Percentiles rank a stretch among this genome's conserved stretches.
Conservation (phyloP, 1,140 invertebrate species). For the Brachionus asplanchnoidis region DNA sequence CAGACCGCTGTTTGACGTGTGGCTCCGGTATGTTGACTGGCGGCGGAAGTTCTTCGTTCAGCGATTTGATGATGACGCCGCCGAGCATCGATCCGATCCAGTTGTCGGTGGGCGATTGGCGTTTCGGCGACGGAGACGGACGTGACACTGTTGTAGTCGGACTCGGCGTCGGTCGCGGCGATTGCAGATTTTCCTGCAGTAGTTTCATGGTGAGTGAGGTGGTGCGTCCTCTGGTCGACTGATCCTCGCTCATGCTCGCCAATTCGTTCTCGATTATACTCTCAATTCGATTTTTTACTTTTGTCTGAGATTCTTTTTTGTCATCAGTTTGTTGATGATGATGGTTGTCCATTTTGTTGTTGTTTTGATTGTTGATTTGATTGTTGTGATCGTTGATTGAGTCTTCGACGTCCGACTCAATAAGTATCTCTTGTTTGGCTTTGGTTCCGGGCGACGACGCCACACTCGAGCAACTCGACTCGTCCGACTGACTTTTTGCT, state of each 20-base stretch:
- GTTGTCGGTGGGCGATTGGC: not conserved
- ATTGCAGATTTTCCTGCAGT: not conserved
- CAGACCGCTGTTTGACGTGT: not conserved
- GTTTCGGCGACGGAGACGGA: not conserved
- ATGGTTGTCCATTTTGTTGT: not conserved
- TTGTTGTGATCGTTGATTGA: not conserved
- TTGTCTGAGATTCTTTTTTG: not conserved
- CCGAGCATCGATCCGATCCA: slow-evolving; percentile 34
- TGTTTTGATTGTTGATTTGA: not conserved
- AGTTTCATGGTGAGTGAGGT: slow-evolving; percentile 2
- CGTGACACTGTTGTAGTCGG: not conserved
- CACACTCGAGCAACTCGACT: slow-evolving; percentile 18
- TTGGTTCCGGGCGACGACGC: not conserved
- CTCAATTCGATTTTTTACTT: not conserved
- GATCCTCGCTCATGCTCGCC: not conserved
- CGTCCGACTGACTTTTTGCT: not conserved
- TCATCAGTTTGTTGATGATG: not conserved
- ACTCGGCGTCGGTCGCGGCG: not conserved
- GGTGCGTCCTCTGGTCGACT: not conserved
- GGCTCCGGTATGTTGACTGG: not conserved
- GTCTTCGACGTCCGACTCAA: not conserved
- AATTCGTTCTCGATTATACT: slow-evolving; percentile 15
- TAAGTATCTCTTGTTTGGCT: slow-evolving; percentile 1
- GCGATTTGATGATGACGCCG: slow-evolving; percentile 12
- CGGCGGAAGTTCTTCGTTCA: slow-evolving; percentile 32